Percentiles rank a stretch among this genome's conserved stretches.
Evolutionary conservation across 2,888 invertebrate genomes (phyloP).

Genomic region (Ectemnius continuus): DNA sequence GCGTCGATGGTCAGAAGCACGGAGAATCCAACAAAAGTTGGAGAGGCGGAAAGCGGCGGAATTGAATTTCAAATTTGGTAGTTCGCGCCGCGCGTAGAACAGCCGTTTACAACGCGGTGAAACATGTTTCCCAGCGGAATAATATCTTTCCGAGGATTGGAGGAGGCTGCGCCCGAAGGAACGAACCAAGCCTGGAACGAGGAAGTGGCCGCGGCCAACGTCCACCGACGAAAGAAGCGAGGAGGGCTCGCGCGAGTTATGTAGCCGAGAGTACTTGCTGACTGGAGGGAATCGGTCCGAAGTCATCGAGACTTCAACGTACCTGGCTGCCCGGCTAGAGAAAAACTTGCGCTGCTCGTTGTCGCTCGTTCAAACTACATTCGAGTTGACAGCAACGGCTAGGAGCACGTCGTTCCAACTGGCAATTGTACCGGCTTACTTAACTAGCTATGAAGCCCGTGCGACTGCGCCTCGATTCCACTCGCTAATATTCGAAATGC

Average conservation of each 20-base stretch:
- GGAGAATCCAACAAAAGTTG: too few relatives aligned
- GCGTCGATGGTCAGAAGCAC: too few relatives aligned
- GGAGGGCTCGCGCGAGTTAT: background rate
- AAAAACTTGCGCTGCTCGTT: slow-evolving; percentile 31
- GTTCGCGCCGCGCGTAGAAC: background rate
- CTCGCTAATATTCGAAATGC: too few relatives aligned
- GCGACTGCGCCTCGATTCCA: background rate
- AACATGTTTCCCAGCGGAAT: slow-evolving; percentile 5
- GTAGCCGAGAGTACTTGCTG: background rate
- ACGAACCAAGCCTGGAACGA: slow-evolving; percentile 18
- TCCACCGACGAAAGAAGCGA: background rate
- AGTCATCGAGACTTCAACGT: slow-evolving; percentile 10
- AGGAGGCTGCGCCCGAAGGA: slow-evolving; percentile 13
- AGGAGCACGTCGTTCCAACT: slow-evolving; percentile 31
- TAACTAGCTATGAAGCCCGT: slow-evolving; percentile 13
- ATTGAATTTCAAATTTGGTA: too few relatives aligned
- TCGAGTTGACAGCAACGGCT: slow-evolving; percentile 22
- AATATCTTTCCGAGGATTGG: slow-evolving; percentile 20
- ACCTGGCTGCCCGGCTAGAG: background rate
- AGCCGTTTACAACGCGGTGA: slow-evolving; percentile 13
- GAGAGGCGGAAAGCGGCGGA: background rate
- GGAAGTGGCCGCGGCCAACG: slow-evolving; percentile 19
- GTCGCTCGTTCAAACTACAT: slow-evolving; percentile 30
- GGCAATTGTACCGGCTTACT: slow-evolving; percentile 9
- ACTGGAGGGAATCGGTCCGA: background rate